Evolutionary conservation across 1,140 invertebrate genomes (phyloP).

Genomic region (Portunus trituberculatus): DNA sequence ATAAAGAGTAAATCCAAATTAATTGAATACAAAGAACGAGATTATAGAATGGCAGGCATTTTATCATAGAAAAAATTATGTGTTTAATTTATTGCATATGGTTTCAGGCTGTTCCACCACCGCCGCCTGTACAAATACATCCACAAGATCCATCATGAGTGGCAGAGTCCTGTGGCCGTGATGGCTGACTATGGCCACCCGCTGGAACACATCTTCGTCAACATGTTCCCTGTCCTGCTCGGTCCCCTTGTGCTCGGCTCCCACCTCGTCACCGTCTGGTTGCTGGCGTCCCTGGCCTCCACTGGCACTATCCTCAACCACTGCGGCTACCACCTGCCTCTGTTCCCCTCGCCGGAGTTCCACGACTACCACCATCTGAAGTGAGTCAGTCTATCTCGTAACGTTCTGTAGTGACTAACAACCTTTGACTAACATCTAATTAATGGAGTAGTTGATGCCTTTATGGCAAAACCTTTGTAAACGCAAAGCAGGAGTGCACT

Average conservation of each 20-base stretch:
- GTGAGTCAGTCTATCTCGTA: conserved; percentile 82
- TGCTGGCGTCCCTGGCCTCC: conserved; percentile 91
- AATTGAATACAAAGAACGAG: not conserved
- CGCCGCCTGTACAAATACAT: conserved; percentile 89
- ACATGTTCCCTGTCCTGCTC: conserved; percentile 89
- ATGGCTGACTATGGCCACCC: conserved; percentile 93
- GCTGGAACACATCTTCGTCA: conserved; percentile 91
- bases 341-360: conserved; percentile 92
- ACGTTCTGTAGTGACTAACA: too few species aligned
- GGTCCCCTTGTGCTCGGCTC: conserved; percentile 90
- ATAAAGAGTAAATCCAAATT: not conserved
- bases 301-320: conserved; percentile 92
- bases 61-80: not conserved
- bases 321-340: conserved; percentile 93
- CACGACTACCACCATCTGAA: conserved; percentile 95
- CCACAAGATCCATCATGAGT: conserved; percentile 93
- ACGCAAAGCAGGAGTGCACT: too few species aligned
- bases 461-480: too few species aligned
- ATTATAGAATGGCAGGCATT: not conserved
- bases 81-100: not conserved
- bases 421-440: too few species aligned
- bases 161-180: conserved; percentile 90
- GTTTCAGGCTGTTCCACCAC: conserved; percentile 87
- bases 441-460: too few species aligned
- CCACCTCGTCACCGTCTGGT: conserved; percentile 90